phyloP scores from a whole-genome alignment of 2,113 vertebrate species.

The Aviceda subcristata region DNA sequence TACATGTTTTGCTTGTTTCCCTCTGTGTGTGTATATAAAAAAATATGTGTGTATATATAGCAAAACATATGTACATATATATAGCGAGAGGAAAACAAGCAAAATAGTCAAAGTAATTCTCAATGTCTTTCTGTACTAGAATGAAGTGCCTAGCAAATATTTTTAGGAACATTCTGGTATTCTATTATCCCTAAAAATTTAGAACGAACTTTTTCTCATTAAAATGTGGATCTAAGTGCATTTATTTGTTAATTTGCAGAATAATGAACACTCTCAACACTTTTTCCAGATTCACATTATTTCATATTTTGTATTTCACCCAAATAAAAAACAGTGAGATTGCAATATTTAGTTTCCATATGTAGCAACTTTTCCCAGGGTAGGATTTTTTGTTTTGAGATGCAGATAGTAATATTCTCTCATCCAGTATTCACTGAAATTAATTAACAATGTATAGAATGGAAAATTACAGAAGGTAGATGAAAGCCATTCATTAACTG shows the following conservation, averaged over 20 bases:
- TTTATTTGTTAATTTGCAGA: background rate
- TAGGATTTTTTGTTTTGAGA: background rate
- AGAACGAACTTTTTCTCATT: background rate
- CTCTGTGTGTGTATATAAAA: background rate
- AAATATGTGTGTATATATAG: background rate
- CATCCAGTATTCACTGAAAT: background rate
- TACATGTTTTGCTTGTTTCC: background rate
- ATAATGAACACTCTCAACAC: background rate
- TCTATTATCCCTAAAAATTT: background rate
- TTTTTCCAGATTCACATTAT: background rate
- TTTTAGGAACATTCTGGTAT: background rate
- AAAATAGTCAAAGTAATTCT: background rate
- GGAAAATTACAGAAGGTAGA: conserved; percentile 18
- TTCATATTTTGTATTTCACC: background rate
- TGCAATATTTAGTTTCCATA: background rate
- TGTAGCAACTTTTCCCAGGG: background rate
- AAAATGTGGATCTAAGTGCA: background rate
- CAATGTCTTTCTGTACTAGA: background rate
- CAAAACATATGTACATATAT: background rate
- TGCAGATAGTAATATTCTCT: background rate
- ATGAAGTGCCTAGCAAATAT: background rate
- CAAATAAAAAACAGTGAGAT: background rate
- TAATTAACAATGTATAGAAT: conserved; percentile 10
- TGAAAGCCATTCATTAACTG: conserved; percentile 11
- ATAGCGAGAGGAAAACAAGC: background rate